Evolutionary conservation across 1,140 invertebrate genomes (phyloP), one percentile per base, ranked within the genome.

Genomic region (Lordiphosa collinella): DNA sequence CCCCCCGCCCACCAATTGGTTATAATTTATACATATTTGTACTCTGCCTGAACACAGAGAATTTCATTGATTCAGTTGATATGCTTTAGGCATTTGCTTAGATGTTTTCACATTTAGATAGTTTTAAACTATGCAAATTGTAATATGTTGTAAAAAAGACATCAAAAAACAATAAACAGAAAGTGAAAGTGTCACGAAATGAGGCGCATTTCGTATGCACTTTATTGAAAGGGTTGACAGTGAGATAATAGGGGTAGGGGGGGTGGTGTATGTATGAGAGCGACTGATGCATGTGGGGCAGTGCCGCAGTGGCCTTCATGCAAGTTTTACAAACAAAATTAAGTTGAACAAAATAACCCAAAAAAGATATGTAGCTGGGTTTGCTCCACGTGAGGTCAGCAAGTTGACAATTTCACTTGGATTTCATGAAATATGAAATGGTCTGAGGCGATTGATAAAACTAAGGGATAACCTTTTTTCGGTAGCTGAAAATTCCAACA

Each of bases 121-220:
- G 41, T 44, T 51, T 69, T 66, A 64, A 82, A 82, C 76, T 82
- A 82, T 82, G 76, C 76, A 82, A 82, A 82, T 82, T 82, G 76
- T 82, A 82, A 84, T 82, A 82, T 84, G 64, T 82, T 73, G 54
- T 72, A 59, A 57, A 52, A 74, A 75, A 84, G 60, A 82, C 76
- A 82, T 74, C 51, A 51, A 69, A 71, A 82, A 76, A 46, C 12
- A 64, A 16, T 36, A 49, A 50, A 51, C 31, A 22, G 8, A 49
- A 44, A 66, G 25, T n/a, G 52, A 66, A 66, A 66, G 34, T 66
- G 40, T 38, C 52, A 63, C 48, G 63, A 66, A 66, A 66, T 58
- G 63, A 66, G 43, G 40, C 43, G 43, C 60, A 64, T 60, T 62
- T 62, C 59, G 59, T 62, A 60, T 62, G 43, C 59, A 62, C 48